phyloP scores from a whole-genome alignment of 2,888 invertebrate genomes.

The Lottia scabra region DNA sequence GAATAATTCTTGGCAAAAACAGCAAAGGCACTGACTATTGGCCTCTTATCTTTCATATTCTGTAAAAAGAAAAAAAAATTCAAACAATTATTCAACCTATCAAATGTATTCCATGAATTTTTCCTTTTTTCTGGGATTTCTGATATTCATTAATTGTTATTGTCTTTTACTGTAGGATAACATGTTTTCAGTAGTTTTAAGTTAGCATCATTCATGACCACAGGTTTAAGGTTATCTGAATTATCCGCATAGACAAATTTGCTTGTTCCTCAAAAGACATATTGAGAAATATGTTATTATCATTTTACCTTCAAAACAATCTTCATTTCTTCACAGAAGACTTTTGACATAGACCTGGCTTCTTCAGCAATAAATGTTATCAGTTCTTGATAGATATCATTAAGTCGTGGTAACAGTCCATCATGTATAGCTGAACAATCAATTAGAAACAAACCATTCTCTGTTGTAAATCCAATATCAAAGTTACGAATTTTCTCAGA shows the following conservation, averaged over 20 bases:
- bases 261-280: too few species aligned
- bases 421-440: constrained; percentile 63
- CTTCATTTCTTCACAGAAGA: constrained; percentile 61
- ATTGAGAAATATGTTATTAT: too few species aligned
- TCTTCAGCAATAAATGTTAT: constrained; percentile 64
- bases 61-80: constrained; percentile 30
- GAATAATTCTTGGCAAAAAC: constrained; percentile 62
- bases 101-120: too few species aligned
- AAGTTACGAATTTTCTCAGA: constrained; percentile 63
- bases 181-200: too few species aligned
- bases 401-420: constrained; percentile 58
- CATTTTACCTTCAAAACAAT: constrained; percentile 49
- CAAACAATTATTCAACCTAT: too few species aligned
- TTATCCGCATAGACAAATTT: too few species aligned
- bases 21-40: constrained; percentile 62
- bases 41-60: constrained; percentile 62
- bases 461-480: constrained; percentile 59
- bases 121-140: too few species aligned
- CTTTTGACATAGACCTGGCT: constrained; percentile 50
- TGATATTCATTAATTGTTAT: too few species aligned
- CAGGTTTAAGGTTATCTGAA: too few species aligned
- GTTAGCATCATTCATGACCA: too few species aligned
- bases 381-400: constrained; percentile 60
- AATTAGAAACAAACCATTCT: constrained; percentile 61
- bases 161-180: too few species aligned